Conservation (phyloP, 1,140 invertebrate species). For the Lamellibrachia luymesi region DNA sequence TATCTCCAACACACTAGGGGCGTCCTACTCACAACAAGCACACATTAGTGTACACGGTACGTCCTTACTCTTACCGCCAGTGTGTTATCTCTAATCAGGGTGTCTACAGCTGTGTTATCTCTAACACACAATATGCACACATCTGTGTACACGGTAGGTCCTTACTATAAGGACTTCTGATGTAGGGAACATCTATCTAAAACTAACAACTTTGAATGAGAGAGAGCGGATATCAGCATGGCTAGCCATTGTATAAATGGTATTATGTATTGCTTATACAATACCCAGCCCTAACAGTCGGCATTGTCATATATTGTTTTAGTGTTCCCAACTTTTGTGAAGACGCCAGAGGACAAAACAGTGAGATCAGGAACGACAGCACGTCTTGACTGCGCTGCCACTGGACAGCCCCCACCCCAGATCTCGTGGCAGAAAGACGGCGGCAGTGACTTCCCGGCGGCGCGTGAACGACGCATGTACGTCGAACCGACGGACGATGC, state of each 20-base stretch:
- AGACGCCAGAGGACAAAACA: conserved; percentile 80
- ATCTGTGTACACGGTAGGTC: too few relatives aligned
- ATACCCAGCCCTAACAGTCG: neutral
- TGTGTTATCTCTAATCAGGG: neutral
- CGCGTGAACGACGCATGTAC: conserved; percentile 86
- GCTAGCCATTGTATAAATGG: neutral
- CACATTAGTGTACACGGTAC: conserved; percentile 79
- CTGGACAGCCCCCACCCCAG: conserved; percentile 82
- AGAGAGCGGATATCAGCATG: too few relatives aligned
- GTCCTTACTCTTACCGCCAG: neutral
- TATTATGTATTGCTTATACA: neutral
- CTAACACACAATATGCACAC: too few relatives aligned
- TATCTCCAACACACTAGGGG: conserved; percentile 84
- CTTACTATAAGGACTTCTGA: too few relatives aligned
- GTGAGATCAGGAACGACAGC: conserved; percentile 83
- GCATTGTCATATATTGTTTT: conserved; percentile 37
- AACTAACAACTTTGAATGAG: too few relatives aligned
- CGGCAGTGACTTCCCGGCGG: conserved; percentile 92
- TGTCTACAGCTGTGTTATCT: too few relatives aligned
- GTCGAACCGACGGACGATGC: conserved; percentile 88
- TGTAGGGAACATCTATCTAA: too few relatives aligned
- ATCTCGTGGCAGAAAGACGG: conserved; percentile 89
- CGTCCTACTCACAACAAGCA: conserved; percentile 83
- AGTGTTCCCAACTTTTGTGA: conserved; percentile 84
- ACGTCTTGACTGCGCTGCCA: conserved; percentile 84